These are phyloP conservation scores for Dusona sp. DNA, from an alignment of 2,888 invertebrate species.

Conservation along the genomic window DNA sequence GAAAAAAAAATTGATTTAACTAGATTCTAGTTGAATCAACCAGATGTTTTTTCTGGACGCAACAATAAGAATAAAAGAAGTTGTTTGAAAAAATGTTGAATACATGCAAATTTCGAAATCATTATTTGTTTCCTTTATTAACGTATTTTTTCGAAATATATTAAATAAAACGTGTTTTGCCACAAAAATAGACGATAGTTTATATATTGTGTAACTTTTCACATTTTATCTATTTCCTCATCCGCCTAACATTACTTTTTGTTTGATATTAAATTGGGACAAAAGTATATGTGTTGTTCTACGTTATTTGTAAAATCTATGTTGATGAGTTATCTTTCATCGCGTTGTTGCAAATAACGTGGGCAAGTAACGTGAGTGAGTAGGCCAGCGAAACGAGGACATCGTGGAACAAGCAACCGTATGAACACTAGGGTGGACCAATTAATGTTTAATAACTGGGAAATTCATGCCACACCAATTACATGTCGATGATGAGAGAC, in stretches of 20 bases:
- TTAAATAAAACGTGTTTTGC: too few species aligned
- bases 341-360: conserved; percentile 50
- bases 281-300: conserved; percentile 11
- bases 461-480: conserved; percentile 71
- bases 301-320: conserved; percentile 23
- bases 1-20: too few species aligned
- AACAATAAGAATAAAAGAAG: not conserved
- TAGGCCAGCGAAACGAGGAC: conserved; percentile 72
- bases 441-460: conserved; percentile 76
- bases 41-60: too few species aligned
- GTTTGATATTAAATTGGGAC: not conserved
- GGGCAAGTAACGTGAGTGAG: conserved; percentile 56
- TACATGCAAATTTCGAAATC: not conserved
- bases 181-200: too few species aligned
- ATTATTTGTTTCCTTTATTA: not conserved
- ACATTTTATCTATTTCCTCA: not conserved
- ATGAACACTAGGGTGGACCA: conserved; percentile 67
- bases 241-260: not conserved
- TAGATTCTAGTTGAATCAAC: too few species aligned
- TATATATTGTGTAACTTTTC: not conserved
- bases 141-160: too few species aligned
- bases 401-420: conserved; percentile 45
- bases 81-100: not conserved
- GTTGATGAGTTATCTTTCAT: conserved; percentile 48
- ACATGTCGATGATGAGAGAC: conserved; percentile 69